phyloP scores from a whole-genome alignment of 2,797 vertebrate species.

The Menidia menidia region DNA sequence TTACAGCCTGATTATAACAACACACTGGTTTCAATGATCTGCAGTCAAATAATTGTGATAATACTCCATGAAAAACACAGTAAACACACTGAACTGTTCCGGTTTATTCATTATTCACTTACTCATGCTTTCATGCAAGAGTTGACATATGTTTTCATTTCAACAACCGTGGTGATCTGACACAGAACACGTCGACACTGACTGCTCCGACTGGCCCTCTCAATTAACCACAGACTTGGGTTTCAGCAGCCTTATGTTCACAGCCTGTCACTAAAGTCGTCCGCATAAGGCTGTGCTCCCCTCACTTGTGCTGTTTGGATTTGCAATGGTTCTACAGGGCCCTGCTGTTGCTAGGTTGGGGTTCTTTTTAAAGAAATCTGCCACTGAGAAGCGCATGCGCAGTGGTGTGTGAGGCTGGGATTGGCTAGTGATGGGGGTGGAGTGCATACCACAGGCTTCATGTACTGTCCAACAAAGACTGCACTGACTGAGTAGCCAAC shows the following conservation, averaged over 20 bases:
- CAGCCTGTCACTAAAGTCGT: constrained; percentile 2
- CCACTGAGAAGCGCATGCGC: constrained; percentile 65
- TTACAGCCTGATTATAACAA: too few relatives aligned
- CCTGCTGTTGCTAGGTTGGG: constrained; percentile 72
- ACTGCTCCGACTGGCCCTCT: neutral
- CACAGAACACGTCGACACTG: neutral
- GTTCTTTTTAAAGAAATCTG: constrained; percentile 77
- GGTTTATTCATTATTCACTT: neutral
- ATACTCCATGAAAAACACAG: neutral
- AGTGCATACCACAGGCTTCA: constrained; percentile 53
- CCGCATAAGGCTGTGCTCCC: constrained; percentile 12
- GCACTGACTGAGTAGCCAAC: constrained; percentile 21
- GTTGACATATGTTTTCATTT: neutral
- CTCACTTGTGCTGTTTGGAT: constrained; percentile 1
- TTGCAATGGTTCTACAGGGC: constrained; percentile 16
- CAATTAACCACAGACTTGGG: constrained; percentile 8
- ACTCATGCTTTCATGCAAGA: neutral
- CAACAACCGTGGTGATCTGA: constrained; percentile 2
- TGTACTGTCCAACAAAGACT: constrained; percentile 47
- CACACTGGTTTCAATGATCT: neutral
- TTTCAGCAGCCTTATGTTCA: neutral
- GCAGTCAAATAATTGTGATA: neutral
- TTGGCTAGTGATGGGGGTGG: constrained; percentile 72
- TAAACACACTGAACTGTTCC: neutral
- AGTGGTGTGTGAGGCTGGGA: constrained; percentile 26